A percentile compares a stretch with the other conserved stretches of the same genome.
Evolutionary conservation across 2,113 vertebrate genomes (phyloP).

Genomic region (Mobula hypostoma): DNA sequence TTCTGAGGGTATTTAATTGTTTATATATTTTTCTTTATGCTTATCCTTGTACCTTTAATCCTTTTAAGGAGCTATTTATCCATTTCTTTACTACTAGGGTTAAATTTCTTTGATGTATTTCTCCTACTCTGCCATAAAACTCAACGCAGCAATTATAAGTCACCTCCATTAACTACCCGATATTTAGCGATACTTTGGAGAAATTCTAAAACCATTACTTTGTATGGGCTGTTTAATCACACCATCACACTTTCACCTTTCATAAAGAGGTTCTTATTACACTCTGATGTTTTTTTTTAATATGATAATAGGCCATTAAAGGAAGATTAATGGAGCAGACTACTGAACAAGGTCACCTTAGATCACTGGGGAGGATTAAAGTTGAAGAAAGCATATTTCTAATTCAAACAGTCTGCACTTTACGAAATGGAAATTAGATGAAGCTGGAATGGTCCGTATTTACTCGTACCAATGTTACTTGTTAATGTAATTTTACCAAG

Average conservation of each 20-base stretch:
- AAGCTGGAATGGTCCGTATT: neutral
- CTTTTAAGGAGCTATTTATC: neutral
- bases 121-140: neutral
- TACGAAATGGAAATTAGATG: neutral
- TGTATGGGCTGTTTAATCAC: neutral
- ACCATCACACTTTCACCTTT: conserved; percentile 8
- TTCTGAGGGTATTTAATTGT: neutral
- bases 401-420: neutral
- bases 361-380: neutral
- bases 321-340: neutral
- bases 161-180: conserved; percentile 14
- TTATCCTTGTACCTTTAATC: neutral
- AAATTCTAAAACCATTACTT: conserved; percentile 19
- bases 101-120: neutral
- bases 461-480: neutral
- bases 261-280: conserved; percentile 15
- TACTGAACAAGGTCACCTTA: conserved; percentile 2
- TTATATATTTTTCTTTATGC: neutral
- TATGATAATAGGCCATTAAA: neutral
- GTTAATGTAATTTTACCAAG: too few relatives aligned
- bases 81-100: neutral
- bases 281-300: conserved; percentile 18
- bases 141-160: conserved; percentile 4
- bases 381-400: neutral
- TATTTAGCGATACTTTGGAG: neutral